phyloP scores from a whole-genome alignment of 2,888 invertebrate genomes.

The Busseola fusca region DNA sequence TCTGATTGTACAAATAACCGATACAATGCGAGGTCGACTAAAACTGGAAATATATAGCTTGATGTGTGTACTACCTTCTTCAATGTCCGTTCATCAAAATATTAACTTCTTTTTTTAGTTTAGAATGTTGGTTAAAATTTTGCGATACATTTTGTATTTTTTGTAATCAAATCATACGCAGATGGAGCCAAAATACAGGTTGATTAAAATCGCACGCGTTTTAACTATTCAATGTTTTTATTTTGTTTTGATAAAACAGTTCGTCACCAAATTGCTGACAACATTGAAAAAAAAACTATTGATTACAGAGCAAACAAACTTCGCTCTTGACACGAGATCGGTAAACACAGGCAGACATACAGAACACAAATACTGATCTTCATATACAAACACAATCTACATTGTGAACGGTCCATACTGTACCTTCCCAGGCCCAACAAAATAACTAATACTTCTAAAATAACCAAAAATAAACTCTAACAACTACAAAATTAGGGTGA shows the following conservation, averaged over 20 bases:
- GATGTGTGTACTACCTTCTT: neutral
- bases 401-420: constrained; percentile 81
- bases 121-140: neutral
- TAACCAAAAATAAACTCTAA: constrained; percentile 65
- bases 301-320: constrained; percentile 71
- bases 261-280: constrained; percentile 29
- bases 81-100: neutral
- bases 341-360: constrained; percentile 77
- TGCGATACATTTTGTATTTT: constrained; percentile 1
- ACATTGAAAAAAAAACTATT: constrained; percentile 60
- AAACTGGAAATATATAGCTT: no score
- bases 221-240: constrained; percentile 7
- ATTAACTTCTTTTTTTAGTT: neutral
- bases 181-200: neutral
- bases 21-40: no score
- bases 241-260: constrained; percentile 19
- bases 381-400: constrained; percentile 81
- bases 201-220: constrained; percentile 1
- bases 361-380: constrained; percentile 79
- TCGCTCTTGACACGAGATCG: constrained; percentile 74
- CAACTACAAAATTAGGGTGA: constrained; percentile 63
- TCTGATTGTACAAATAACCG: no score
- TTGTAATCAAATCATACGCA: constrained; percentile 20
- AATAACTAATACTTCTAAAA: constrained; percentile 46
- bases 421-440: constrained; percentile 79